These are phyloP conservation scores for Rhingia rostrata DNA, from an alignment of 2,888 invertebrate genomes.

Conservation along the genomic window DNA sequence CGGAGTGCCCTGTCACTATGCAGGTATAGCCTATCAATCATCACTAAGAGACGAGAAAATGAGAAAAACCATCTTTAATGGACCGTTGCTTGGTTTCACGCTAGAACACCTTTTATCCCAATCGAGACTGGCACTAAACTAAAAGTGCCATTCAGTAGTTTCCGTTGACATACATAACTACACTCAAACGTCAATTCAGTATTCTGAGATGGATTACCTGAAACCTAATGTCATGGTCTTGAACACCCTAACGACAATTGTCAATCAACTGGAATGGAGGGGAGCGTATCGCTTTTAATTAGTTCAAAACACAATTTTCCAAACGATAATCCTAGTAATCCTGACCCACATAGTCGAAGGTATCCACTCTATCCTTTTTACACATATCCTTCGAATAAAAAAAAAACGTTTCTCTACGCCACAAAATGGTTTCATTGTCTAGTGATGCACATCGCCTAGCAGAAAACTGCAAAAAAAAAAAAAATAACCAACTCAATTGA, in stretches of 20 bases:
- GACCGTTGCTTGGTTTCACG: slow-evolving; percentile 10
- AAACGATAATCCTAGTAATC: neutral
- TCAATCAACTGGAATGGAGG: neutral
- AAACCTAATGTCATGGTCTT: neutral
- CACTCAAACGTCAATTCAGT: neutral
- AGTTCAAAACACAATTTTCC: neutral
- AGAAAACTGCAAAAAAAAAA: neutral
- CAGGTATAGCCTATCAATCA: slow-evolving; percentile 26
- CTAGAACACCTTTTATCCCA: neutral
- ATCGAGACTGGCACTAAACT: neutral
- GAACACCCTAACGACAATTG: neutral
- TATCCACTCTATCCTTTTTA: neutral
- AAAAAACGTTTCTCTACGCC: neutral
- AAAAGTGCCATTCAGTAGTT: neutral
- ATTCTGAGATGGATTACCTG: neutral
- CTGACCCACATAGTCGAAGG: slow-evolving; percentile 8
- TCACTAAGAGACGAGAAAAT: slow-evolving; percentile 22
- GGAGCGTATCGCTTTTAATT: neutral
- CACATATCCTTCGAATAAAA: neutral
- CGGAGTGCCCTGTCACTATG: slow-evolving; percentile 19
- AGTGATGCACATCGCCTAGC: neutral
- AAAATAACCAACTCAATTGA: slow-evolving; percentile 30
- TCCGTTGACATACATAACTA: neutral
- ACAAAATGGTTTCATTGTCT: slow-evolving; percentile 5
- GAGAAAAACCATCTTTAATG: slow-evolving; percentile 21